These are phyloP conservation scores for Tromatobia lineatoria DNA, from an alignment of 2,888 invertebrate species.

Conservation along the genomic window DNA sequence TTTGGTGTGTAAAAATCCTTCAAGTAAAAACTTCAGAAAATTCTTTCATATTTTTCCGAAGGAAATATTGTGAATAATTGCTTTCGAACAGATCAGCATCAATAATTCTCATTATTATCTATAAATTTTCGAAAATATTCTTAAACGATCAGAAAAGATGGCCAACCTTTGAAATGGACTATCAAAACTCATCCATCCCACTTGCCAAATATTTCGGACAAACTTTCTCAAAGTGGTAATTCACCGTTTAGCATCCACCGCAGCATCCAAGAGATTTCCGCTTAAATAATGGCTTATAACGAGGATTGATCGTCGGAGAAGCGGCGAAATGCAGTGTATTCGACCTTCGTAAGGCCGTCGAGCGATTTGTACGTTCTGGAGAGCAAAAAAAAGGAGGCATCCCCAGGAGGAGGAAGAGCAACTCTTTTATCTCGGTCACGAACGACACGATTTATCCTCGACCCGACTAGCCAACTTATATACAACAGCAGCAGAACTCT, in stretches of 20 bases:
- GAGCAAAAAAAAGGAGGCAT: conserved; percentile 14
- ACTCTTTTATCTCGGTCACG: conserved; percentile 64
- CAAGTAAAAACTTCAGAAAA: too few relatives aligned
- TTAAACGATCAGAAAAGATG: background rate
- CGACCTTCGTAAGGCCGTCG: conserved; percentile 25
- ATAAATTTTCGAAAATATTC: background rate
- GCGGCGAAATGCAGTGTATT: background rate
- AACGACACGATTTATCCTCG: conserved; percentile 66
- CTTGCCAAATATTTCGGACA: background rate
- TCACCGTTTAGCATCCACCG: background rate
- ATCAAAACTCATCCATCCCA: background rate
- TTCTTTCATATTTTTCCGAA: too few relatives aligned
- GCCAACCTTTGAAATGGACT: background rate
- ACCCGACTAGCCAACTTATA: conserved; percentile 29
- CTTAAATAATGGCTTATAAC: background rate
- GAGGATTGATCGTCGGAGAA: conserved; percentile 8
- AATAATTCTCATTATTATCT: conserved; percentile 9
- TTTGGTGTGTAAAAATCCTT: too few relatives aligned
- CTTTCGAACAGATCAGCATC: too few relatives aligned
- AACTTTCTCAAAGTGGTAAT: background rate
- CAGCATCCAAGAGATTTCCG: background rate
- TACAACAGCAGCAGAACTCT: background rate
- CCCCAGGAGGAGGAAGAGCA: conserved; percentile 2
- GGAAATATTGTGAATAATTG: too few relatives aligned
- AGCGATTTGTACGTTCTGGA: conserved; percentile 9